phyloP scores from a whole-genome alignment of 2,113 vertebrate genomes.

The Pungitius pungitius region DNA sequence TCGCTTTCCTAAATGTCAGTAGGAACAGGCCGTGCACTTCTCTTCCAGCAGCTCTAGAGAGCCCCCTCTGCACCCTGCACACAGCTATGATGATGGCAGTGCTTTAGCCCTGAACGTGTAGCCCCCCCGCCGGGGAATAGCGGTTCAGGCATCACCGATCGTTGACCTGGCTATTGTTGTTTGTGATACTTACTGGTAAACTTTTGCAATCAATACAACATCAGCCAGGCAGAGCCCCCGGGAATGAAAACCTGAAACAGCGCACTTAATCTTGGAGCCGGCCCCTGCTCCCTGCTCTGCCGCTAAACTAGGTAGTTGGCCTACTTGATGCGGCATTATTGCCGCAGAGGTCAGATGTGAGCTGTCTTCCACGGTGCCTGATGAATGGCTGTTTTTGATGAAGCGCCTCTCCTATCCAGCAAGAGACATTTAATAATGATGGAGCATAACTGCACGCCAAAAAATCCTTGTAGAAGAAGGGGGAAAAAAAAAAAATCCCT shows the following conservation, averaged over 20 bases:
- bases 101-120: constrained; percentile 75
- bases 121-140: constrained; percentile 82
- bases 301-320: constrained; percentile 96
- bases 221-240: constrained; percentile 90
- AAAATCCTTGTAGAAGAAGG: constrained; percentile 82
- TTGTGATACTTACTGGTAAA: constrained; percentile 97
- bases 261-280: constrained; percentile 96
- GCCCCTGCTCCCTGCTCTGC: constrained; percentile 92
- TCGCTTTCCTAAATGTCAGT: constrained; percentile 94
- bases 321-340: constrained; percentile 96
- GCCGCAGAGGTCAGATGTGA: constrained; percentile 97
- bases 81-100: constrained; percentile 82
- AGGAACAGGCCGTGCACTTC: constrained; percentile 76
- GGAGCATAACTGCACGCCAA: constrained; percentile 86
- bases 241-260: constrained; percentile 91
- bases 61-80: constrained; percentile 79
- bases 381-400: constrained; percentile 93
- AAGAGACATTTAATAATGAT: constrained; percentile 95
- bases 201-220: constrained; percentile 97
- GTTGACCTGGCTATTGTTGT: constrained; percentile 96
- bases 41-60: constrained; percentile 66
- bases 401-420: constrained; percentile 88
- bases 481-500: constrained; percentile 52
- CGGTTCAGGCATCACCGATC: constrained; percentile 87
- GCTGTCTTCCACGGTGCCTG: constrained; percentile 85